These are phyloP conservation scores for Tanytarsus gracilentus DNA, from an alignment of 2,888 invertebrate genomes.

Conservation along the genomic window DNA sequence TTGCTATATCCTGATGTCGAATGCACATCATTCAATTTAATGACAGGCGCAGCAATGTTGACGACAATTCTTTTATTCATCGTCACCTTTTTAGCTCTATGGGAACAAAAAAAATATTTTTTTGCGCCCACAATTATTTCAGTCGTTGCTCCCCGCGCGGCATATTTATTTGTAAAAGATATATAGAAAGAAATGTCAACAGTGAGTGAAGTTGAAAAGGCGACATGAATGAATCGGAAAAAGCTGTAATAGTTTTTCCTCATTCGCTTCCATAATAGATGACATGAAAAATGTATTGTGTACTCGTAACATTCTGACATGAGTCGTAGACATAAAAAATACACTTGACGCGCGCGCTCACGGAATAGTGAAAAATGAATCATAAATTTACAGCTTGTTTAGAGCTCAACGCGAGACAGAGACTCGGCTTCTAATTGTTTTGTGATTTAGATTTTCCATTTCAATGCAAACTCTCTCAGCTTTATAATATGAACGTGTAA, in stretches of 20 bases:
- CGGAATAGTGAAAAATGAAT: not conserved
- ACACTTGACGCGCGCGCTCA: not conserved
- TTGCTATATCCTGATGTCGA: not conserved
- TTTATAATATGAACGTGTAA: not conserved
- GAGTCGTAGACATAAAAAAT: not conserved
- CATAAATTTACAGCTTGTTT: constrained; percentile 21
- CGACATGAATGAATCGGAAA: constrained; percentile 1
- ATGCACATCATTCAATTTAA: no score
- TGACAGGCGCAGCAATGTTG: no score
- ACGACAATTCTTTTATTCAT: no score
- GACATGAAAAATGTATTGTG: not conserved
- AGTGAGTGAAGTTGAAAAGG: no score
- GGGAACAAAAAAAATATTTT: no score
- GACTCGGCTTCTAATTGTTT: not conserved
- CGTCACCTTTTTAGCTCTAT: no score
- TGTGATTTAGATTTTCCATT: constrained; percentile 1
- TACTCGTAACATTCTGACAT: not conserved
- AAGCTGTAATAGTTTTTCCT: constrained; percentile 16
- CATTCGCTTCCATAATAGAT: no score
- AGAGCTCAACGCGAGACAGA: constrained; percentile 3
- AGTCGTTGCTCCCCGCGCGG: no score
- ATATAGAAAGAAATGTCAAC: no score
- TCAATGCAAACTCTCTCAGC: not conserved
- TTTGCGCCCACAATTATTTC: no score
- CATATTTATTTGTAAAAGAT: no score